These are phyloP conservation scores for Pomacea maculata DNA, from an alignment of 1,140 invertebrate genomes.

Conservation along the genomic window DNA sequence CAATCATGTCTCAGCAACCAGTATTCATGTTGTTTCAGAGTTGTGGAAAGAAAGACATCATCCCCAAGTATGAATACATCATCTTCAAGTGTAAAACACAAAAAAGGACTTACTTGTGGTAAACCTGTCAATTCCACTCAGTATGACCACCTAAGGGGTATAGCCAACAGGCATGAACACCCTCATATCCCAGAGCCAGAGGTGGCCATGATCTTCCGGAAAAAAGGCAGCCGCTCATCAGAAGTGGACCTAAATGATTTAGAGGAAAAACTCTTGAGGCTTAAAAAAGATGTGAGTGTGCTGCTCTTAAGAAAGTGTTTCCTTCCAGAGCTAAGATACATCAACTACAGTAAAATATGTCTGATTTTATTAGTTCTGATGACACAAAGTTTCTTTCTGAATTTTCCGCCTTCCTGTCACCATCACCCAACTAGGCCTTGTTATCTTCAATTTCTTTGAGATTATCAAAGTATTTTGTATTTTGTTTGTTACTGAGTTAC, in stretches of 20 bases:
- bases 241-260: conserved; percentile 82
- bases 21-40: too few species aligned
- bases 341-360: too few species aligned
- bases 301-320: not conserved
- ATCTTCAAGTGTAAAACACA: conserved; percentile 10
- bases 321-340: too few species aligned
- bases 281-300: conserved; percentile 74
- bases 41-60: too few species aligned
- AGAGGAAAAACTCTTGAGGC: conserved; percentile 80
- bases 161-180: conserved; percentile 78
- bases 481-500: too few species aligned
- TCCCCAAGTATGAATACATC: conserved; percentile 4
- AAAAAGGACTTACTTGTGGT: conserved; percentile 77
- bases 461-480: too few species aligned
- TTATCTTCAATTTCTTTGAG: too few species aligned
- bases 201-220: conserved; percentile 82
- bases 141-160: conserved; percentile 84
- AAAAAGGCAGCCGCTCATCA: conserved; percentile 72
- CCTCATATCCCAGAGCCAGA: conserved; percentile 74
- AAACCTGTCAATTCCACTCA: conserved; percentile 88
- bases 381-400: too few species aligned
- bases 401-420: too few species aligned
- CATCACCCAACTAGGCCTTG: too few species aligned
- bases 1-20: too few species aligned
- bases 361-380: too few species aligned